Conservation (phyloP, 1,140 invertebrate genomes). For the Zaprionus tsacasi region DNA sequence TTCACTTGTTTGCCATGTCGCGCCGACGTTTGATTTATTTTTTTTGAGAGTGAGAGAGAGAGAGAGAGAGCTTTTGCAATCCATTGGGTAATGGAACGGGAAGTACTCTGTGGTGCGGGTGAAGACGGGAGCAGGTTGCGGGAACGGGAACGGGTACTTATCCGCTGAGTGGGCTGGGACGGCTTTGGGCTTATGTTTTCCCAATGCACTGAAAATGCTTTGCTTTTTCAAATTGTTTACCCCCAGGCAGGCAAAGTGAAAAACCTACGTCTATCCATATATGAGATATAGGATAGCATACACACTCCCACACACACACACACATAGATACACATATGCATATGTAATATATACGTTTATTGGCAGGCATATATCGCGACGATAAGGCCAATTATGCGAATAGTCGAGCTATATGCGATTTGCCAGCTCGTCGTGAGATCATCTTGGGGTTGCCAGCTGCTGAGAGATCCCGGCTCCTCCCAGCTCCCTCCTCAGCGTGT, state of each 20-base stretch:
- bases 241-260: constrained; percentile 51
- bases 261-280: constrained; percentile 52
- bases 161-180: constrained; percentile 1
- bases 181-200: constrained; percentile 30
- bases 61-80: constrained; percentile 28
- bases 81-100: constrained; percentile 23
- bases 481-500: not conserved
- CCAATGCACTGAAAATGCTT: constrained; percentile 11
- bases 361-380: constrained; percentile 9
- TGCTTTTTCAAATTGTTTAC: constrained; percentile 18
- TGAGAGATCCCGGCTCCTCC: constrained; percentile 13
- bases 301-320: not conserved
- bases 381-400: constrained; percentile 48
- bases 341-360: not conserved
- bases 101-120: not conserved
- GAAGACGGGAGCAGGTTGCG: not conserved
- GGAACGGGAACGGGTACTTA: not conserved
- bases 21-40: constrained; percentile 71
- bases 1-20: constrained; percentile 44
- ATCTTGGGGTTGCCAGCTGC: not conserved
- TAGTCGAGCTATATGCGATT: constrained; percentile 38
- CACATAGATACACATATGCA: not conserved
- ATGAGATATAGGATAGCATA: constrained; percentile 44
- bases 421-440: constrained; percentile 36
- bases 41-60: constrained; percentile 24